A percentile compares a stretch with the other conserved stretches of the same genome.
Evolutionary conservation across 2,888 invertebrate genomes (phyloP).

Genomic region (Linnaemya vulpina): DNA sequence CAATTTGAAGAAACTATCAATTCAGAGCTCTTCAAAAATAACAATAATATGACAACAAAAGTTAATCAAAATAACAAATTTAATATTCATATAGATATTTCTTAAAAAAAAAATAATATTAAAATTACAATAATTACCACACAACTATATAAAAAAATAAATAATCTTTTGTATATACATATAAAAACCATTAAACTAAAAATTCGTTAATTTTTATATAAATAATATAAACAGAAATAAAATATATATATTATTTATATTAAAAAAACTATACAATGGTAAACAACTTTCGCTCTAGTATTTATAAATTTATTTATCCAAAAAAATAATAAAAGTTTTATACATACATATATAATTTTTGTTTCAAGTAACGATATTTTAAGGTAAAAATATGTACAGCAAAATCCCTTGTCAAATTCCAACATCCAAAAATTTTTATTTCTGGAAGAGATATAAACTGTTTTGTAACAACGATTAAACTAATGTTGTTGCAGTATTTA

Average conservation of each 20-base stretch:
- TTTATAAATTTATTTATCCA: conserved; percentile 58
- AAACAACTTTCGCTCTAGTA: conserved; percentile 60
- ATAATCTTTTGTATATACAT: conserved; percentile 62
- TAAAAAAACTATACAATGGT: conserved; percentile 26
- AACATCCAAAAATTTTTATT: neutral
- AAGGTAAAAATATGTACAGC: conserved; percentile 17
- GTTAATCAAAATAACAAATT: conserved; percentile 60
- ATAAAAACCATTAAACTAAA: conserved; percentile 49
- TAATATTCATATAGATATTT: conserved; percentile 61
- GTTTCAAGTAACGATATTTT: conserved; percentile 51
- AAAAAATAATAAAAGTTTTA: conserved; percentile 18
- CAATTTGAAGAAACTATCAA: conserved; percentile 10
- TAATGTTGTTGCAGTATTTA: too few relatives aligned
- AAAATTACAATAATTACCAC: conserved; percentile 45
- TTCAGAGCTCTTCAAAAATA: conserved; percentile 39
- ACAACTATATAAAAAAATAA: conserved; percentile 39
- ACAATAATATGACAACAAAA: conserved; percentile 40
- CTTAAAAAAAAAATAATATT: conserved; percentile 46
- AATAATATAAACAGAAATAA: conserved; percentile 49
- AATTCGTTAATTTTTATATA: conserved; percentile 68
- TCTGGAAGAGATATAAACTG: neutral
- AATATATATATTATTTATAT: conserved; percentile 53
- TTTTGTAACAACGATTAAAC: neutral
- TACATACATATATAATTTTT: conserved; percentile 28
- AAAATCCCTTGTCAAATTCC: neutral